Evolutionary conservation across 2,113 vertebrate species (phyloP), one percentile per base, ranked within the genome.

Genomic region (Bagarius yarrelli): DNA sequence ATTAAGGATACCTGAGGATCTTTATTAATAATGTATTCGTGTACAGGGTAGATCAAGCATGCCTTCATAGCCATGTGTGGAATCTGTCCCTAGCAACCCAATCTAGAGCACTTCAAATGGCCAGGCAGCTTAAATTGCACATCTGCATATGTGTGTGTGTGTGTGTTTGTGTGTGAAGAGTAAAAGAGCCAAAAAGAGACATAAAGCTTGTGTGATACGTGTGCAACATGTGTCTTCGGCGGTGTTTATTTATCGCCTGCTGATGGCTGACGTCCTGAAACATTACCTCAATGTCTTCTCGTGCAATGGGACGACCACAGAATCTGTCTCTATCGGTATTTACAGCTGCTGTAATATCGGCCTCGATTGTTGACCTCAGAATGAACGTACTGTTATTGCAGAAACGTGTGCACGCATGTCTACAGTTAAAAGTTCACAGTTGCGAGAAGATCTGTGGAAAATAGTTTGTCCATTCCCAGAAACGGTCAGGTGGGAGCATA

Each of bases 251-350:
- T 79, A 70, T 59, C 19, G n/a, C 52, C 53, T 32, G n/a, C 19
- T 59, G n/a, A 79, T 79, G 34, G 12, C 19, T 25, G 11, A 44
- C 16, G 15, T 63, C 40, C 79, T 80, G 79, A 80, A 80, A 73
- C 69, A 80, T 61, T 64, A 81, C 59, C 70, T 55, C 70, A 55
- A 59, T 30, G 34, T 77, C 59, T 75, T 34, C 18, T 59, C 55
- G 23, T 73, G 59, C 79, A 8, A 81, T 25, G 32, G 27, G n/a
- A 64, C 55, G 80, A 75, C 40, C 52, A n/a, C 80, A 56, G 80
- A 73, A 81, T 27, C 47, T 34, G n/a, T 79, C 50, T 72, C 16
- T 5, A 71, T 8, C 50, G 53, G 25, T 27, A 59, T 44, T 69
- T 36, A 79, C 14, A 55, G 32, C 50, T 8, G n/a, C 32, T 27